A percentile compares a stretch with the other conserved stretches of the same genome.
phyloP scores from a whole-genome alignment of 2,888 invertebrate genomes.

The Rhimphoctona megacephalus region DNA sequence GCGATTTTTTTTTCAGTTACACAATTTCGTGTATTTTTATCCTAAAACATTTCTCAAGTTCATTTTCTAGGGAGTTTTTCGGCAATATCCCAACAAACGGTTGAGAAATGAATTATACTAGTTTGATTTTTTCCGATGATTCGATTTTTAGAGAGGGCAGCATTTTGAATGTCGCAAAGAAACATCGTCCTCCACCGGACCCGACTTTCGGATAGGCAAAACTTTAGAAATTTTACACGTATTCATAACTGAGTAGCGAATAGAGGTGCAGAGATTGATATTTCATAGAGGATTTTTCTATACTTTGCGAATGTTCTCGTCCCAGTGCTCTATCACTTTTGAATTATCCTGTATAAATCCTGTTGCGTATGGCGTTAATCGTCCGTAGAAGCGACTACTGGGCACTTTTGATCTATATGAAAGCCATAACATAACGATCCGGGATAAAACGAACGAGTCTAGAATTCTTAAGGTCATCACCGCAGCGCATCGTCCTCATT shows the following conservation, averaged over 20 bases:
- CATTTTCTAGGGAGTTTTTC: no score
- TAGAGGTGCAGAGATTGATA: not conserved
- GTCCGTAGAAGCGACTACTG: constrained; percentile 41
- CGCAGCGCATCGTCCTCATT: constrained; percentile 53
- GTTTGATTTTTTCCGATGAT: not conserved
- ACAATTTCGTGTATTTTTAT: not conserved
- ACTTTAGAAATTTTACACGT: not conserved
- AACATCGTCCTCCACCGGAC: no score
- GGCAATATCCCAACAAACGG: not conserved
- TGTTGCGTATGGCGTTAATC: constrained; percentile 49
- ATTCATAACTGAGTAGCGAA: not conserved
- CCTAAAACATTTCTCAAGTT: no score
- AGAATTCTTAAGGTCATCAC: constrained; percentile 55
- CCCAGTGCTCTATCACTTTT: not conserved
- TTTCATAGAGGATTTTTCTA: not conserved
- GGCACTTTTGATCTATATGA: constrained; percentile 35
- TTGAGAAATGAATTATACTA: not conserved
- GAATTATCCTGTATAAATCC: not conserved
- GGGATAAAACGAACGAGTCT: constrained; percentile 39
- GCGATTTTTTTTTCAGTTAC: not conserved
- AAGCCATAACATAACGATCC: not conserved
- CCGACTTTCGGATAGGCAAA: not conserved
- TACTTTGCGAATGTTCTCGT: not conserved
- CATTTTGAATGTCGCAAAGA: no score
- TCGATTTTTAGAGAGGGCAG: no score